phyloP scores from a whole-genome alignment of 2,888 invertebrate species.

The Phania funesta region DNA sequence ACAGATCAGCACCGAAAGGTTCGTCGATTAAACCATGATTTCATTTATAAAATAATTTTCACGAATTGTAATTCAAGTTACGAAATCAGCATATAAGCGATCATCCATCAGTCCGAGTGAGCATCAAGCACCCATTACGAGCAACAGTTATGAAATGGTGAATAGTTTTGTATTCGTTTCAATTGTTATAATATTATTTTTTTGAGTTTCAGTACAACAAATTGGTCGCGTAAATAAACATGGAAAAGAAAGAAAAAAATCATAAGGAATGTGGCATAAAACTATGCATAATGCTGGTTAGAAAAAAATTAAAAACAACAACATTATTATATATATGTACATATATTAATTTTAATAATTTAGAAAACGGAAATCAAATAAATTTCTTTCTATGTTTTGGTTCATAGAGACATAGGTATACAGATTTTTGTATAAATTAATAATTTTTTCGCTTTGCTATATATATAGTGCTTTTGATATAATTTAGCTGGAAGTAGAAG shows the following conservation, averaged over 20 bases:
- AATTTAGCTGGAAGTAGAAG: conserved; percentile 60
- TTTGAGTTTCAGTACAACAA: conserved; percentile 69
- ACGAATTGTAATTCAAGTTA: neutral
- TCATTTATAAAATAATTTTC: neutral
- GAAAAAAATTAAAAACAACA: conserved; percentile 46
- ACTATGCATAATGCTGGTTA: conserved; percentile 62
- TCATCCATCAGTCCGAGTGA: conserved; percentile 18
- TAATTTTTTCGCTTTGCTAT: conserved; percentile 20
- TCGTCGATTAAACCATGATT: neutral
- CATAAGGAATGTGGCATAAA: conserved; percentile 71
- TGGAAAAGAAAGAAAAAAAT: conserved; percentile 75
- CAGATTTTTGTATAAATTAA: conserved; percentile 16
- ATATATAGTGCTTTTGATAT: conserved; percentile 42
- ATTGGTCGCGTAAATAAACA: conserved; percentile 71
- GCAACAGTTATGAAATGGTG: conserved; percentile 40
- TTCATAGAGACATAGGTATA: conserved; percentile 7
- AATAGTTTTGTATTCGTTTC: conserved; percentile 48
- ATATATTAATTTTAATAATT: conserved; percentile 35
- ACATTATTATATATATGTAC: conserved; percentile 32
- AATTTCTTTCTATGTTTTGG: conserved; percentile 16
- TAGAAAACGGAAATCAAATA: conserved; percentile 42
- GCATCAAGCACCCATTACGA: neutral
- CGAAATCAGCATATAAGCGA: conserved; percentile 11
- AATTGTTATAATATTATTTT: conserved; percentile 64
- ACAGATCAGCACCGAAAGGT: neutral